Percentiles rank a stretch among this genome's conserved stretches.
phyloP scores from a whole-genome alignment of 2,797 vertebrate genomes.

The Astyanax mexicanus region DNA sequence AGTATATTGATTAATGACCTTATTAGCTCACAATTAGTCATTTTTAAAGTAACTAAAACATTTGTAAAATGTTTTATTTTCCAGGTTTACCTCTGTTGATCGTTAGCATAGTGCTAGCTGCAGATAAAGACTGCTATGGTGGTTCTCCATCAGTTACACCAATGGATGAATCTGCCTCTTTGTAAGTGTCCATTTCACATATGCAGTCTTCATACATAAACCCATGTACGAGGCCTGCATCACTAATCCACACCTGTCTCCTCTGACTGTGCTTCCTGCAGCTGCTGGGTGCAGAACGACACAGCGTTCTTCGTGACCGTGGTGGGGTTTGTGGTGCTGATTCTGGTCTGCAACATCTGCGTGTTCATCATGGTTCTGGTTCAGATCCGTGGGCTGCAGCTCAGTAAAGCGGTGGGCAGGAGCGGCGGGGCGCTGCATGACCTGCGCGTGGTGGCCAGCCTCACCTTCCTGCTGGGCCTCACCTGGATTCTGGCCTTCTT shows the following conservation, averaged over 20 bases:
- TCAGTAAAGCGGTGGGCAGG: slow-evolving; percentile 65
- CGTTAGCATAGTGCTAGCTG: slow-evolving; percentile 77
- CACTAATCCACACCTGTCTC: background rate
- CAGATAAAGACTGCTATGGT: slow-evolving; percentile 84
- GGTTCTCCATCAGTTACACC: background rate
- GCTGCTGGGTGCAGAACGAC: slow-evolving; percentile 81
- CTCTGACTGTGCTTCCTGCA: slow-evolving; percentile 53
- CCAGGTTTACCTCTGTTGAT: slow-evolving; percentile 79
- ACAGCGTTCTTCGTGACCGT: slow-evolving; percentile 82
- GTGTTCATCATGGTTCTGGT: slow-evolving; percentile 86
- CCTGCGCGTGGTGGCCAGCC: slow-evolving; percentile 80
- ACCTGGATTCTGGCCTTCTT: slow-evolving; percentile 88
- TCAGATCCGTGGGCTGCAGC: slow-evolving; percentile 81
- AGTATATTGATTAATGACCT: too few species aligned
- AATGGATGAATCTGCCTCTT: slow-evolving; percentile 61
- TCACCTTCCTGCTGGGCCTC: slow-evolving; percentile 88
- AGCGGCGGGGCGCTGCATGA: slow-evolving; percentile 71
- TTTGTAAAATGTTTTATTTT: slow-evolving; percentile 15
- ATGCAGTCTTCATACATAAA: too few species aligned
- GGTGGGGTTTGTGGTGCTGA: slow-evolving; percentile 80
- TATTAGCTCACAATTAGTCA: too few species aligned
- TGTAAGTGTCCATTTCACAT: slow-evolving; percentile 79
- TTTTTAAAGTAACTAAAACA: too few species aligned
- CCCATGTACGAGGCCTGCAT: background rate
- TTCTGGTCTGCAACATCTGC: slow-evolving; percentile 82